Evolutionary conservation across 2,113 vertebrate genomes (phyloP).

Genomic region (Natator depressus): DNA sequence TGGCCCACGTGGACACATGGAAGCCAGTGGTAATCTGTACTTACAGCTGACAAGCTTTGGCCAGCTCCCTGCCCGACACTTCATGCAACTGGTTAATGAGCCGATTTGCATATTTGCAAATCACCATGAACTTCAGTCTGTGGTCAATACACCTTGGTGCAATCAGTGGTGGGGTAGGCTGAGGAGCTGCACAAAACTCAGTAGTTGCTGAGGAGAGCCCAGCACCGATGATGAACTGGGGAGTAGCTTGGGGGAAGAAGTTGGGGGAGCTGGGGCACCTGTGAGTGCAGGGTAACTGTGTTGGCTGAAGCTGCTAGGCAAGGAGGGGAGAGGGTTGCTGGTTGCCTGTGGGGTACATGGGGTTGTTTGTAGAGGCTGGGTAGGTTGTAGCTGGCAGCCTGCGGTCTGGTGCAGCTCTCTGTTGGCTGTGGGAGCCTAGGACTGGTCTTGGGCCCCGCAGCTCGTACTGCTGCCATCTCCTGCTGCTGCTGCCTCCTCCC

Average conservation of each 20-base stretch:
- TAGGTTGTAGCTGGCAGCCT: not conserved
- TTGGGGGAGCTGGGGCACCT: not conserved
- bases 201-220: not conserved
- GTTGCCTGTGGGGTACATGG: not conserved
- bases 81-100: not conserved
- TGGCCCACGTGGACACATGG: not conserved
- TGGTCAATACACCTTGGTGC: not conserved
- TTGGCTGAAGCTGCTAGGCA: not conserved
- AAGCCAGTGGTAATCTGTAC: not conserved
- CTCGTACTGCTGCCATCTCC: not conserved
- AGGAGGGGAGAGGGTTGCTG: not conserved
- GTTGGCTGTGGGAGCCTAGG: not conserved
- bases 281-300: not conserved
- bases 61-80: not conserved
- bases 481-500: too few species aligned
- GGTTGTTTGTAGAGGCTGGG: not conserved
- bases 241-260: not conserved
- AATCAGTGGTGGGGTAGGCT: not conserved
- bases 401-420: too few species aligned
- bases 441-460: not conserved
- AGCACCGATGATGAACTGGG: not conserved
- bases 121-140: not conserved
- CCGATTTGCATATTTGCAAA: not conserved
- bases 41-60: not conserved
- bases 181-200: not conserved